phyloP scores from a whole-genome alignment of 2,797 vertebrate genomes.

The Masticophis lateralis region DNA sequence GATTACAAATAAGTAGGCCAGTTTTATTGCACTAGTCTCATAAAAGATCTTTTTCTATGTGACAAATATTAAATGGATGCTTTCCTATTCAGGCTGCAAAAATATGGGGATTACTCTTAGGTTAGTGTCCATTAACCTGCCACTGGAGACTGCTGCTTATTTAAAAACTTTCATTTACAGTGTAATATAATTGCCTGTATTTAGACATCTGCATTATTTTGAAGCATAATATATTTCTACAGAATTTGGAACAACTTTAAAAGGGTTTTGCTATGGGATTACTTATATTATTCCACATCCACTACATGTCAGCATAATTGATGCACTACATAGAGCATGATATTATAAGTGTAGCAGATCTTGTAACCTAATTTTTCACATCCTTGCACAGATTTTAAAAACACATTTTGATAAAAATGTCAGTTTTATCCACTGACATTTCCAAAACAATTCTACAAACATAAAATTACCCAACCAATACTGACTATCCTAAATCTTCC shows the following conservation, averaged over 20 bases:
- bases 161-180: neutral
- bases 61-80: neutral
- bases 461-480: constrained; percentile 31
- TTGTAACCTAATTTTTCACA: constrained; percentile 34
- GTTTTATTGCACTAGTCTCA: neutral
- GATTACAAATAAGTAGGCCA: neutral
- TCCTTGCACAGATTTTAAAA: constrained; percentile 45
- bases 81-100: neutral
- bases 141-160: neutral
- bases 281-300: neutral
- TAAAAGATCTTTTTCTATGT: neutral
- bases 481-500: constrained; percentile 17
- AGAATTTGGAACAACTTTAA: neutral
- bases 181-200: neutral
- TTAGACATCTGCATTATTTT: neutral
- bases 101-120: neutral
- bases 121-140: neutral
- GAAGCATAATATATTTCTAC: neutral
- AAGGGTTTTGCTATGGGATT: neutral
- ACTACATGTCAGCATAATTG: constrained; percentile 35
- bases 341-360: constrained; percentile 9
- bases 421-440: constrained; percentile 22
- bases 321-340: constrained; percentile 23
- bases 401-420: neutral
- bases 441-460: constrained; percentile 46